Evolutionary conservation across 2,888 invertebrate genomes (phyloP).

Genomic region (Chaitophorus viminalis): DNA sequence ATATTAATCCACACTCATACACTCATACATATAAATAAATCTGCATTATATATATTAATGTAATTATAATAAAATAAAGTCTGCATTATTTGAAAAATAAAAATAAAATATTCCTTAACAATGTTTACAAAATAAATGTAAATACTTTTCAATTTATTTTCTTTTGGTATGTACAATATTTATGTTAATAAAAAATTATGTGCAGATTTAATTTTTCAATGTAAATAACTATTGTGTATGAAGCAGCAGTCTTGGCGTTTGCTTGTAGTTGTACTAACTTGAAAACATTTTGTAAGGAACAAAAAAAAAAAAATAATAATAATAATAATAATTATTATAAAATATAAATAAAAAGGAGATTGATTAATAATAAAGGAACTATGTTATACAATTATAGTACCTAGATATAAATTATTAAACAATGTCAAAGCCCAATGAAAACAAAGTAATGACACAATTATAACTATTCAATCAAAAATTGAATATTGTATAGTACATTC

Average conservation of each 20-base stretch:
- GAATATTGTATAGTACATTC: neutral
- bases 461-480: neutral
- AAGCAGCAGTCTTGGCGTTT: conserved; percentile 60
- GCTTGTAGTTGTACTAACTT: conserved; percentile 60
- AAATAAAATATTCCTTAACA: conserved; percentile 53
- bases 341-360: conserved; percentile 43
- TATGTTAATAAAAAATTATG: conserved; percentile 44
- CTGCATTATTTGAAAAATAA: conserved; percentile 53
- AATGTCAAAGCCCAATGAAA: conserved; percentile 17
- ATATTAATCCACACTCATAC: conserved; percentile 26
- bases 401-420: conserved; percentile 29
- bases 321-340: conserved; percentile 13
- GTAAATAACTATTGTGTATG: conserved; percentile 56
- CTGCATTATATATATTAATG: conserved; percentile 29
- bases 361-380: conserved; percentile 54
- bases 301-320: conserved; percentile 27
- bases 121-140: conserved; percentile 52
- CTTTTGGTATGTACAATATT: conserved; percentile 49
- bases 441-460: conserved; percentile 30
- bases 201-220: conserved; percentile 42
- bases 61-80: conserved; percentile 57
- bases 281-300: conserved; percentile 47
- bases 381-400: conserved; percentile 45
- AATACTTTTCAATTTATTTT: conserved; percentile 36
- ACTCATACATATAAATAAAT: conserved; percentile 28